Evolutionary conservation across 2,888 invertebrate genomes (phyloP).

Genomic region (Sycophila texana): DNA sequence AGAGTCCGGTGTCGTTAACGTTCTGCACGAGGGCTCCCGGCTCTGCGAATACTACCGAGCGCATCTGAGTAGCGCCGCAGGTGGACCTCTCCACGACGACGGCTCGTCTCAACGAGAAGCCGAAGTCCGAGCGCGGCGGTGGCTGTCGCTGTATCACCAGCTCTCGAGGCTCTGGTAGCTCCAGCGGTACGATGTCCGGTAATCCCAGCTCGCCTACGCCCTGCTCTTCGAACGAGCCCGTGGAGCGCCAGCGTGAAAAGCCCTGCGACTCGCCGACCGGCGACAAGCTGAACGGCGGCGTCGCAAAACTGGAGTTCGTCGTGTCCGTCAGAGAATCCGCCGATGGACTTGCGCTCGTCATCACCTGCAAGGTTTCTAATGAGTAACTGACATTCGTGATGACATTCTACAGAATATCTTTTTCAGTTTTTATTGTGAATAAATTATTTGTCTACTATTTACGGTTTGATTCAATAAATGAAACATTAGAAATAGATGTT

Average conservation of each 20-base stretch:
- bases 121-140: slow-evolving; percentile 92
- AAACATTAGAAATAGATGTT: slow-evolving; percentile 16
- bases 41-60: slow-evolving; percentile 92
- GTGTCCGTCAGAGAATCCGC: slow-evolving; percentile 91
- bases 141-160: slow-evolving; percentile 87
- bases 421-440: too few relatives aligned
- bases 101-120: slow-evolving; percentile 93
- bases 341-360: slow-evolving; percentile 89
- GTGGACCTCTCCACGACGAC: slow-evolving; percentile 85
- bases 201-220: slow-evolving; percentile 82
- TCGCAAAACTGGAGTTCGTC: slow-evolving; percentile 91
- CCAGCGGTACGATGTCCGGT: slow-evolving; percentile 83
- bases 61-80: slow-evolving; percentile 78
- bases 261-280: slow-evolving; percentile 92
- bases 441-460: too few relatives aligned
- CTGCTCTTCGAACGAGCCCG: slow-evolving; percentile 84
- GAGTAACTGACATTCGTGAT: too few relatives aligned
- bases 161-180: slow-evolving; percentile 84
- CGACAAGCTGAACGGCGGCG: slow-evolving; percentile 90
- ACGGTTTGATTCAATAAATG: too few relatives aligned
- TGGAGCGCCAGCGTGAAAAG: slow-evolving; percentile 86
- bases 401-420: too few relatives aligned
- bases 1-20: slow-evolving; percentile 85
- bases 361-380: slow-evolving; percentile 75
- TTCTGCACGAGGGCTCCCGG: slow-evolving; percentile 86